A percentile compares a stretch with the other conserved stretches of the same genome.
These are phyloP conservation scores for Lumbricus terrestris DNA, from an alignment of 2,888 invertebrate species.

Conservation along the genomic window DNA sequence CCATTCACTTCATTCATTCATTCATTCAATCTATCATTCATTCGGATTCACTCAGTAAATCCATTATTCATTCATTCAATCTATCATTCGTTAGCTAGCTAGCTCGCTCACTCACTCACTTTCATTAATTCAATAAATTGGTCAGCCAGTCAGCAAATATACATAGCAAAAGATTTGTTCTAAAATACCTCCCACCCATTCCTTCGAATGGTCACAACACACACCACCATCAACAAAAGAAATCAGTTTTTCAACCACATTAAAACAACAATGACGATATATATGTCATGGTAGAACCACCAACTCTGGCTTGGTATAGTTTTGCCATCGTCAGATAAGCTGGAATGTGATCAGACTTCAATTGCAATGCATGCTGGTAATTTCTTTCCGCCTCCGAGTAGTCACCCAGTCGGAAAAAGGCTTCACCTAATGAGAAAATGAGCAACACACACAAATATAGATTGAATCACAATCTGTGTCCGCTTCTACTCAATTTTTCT, in stretches of 20 bases:
- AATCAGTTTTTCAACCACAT: no score
- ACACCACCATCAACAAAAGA: no score
- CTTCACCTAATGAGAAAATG: slow-evolving; percentile 70
- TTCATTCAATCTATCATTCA: no score
- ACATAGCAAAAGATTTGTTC: no score
- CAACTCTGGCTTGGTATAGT: slow-evolving; percentile 83
- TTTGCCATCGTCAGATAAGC: slow-evolving; percentile 88
- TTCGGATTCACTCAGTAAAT: no score
- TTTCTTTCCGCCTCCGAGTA: slow-evolving; percentile 83
- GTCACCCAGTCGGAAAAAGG: slow-evolving; percentile 77
- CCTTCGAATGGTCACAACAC: no score
- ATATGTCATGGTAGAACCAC: background rate
- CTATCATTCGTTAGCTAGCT: background rate
- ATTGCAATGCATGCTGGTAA: slow-evolving; percentile 78
- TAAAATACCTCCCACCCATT: no score
- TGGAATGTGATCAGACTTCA: slow-evolving; percentile 82
- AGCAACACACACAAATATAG: background rate
- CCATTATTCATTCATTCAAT: background rate
- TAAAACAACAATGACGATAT: background rate
- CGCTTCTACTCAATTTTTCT: no score
- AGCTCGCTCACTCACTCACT: no score
- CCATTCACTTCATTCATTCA: no score
- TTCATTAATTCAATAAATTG: no score
- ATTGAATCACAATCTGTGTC: background rate
- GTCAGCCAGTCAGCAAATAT: no score